These are phyloP conservation scores for Etia nguti DNA, from an alignment of 2,113 vertebrate genomes.

Conservation along the genomic window DNA sequence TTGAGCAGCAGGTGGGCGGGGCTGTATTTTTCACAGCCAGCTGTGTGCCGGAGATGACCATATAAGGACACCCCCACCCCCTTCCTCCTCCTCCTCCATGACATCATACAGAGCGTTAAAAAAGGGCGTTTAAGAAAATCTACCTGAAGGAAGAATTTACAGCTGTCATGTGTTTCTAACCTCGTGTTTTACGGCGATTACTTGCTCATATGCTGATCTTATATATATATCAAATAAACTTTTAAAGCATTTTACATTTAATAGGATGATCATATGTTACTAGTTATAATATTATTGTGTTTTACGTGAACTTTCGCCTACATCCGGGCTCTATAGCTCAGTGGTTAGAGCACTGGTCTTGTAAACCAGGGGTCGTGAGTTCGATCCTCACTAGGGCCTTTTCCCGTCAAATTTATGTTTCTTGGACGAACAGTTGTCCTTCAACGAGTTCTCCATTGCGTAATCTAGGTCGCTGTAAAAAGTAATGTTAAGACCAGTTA, in stretches of 20 bases:
- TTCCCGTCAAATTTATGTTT: rapidly evolving
- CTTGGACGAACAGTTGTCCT: rapidly evolving
- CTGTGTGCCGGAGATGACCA: background rate
- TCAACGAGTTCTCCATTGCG: background rate
- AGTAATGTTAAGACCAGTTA: background rate
- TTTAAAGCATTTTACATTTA: background rate
- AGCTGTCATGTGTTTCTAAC: background rate
- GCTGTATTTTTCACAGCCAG: rapidly evolving
- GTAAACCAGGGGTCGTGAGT: background rate
- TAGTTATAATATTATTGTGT: no score
- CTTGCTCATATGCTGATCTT: background rate
- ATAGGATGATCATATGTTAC: no score
- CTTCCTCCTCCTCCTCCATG: background rate
- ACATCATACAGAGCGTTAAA: background rate
- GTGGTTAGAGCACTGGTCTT: background rate
- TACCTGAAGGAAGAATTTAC: background rate
- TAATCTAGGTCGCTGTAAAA: no score
- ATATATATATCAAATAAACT: background rate
- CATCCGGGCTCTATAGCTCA: background rate
- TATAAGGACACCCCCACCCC: background rate
- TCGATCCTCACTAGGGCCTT: background rate
- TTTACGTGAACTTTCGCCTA: rapidly evolving
- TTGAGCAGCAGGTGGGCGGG: background rate
- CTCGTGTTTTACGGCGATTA: background rate
- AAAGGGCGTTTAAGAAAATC: background rate